A percentile compares a stretch with the other conserved stretches of the same genome.
These are phyloP conservation scores for Hyles vespertilio DNA, from an alignment of 1,140 invertebrate species.

Conservation along the genomic window DNA sequence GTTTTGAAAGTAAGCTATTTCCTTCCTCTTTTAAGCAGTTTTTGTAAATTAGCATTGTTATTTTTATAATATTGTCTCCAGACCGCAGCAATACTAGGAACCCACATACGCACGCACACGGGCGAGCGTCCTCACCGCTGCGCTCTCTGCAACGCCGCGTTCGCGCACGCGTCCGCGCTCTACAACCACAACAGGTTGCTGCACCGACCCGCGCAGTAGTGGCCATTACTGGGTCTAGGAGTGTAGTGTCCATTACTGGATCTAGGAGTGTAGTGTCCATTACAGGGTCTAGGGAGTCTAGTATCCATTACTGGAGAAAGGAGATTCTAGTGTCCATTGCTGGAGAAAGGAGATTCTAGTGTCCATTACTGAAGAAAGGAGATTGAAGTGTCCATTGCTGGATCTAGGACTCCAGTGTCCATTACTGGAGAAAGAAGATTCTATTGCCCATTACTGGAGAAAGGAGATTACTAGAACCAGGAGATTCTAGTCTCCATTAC, in stretches of 20 bases:
- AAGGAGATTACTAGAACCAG: too few species aligned
- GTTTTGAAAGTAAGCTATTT: too few species aligned
- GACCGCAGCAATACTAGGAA: constrained; percentile 33
- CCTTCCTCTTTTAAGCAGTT: too few species aligned
- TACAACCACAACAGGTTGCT: constrained; percentile 46
- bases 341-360: too few species aligned
- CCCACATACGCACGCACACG: constrained; percentile 23
- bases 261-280: background rate
- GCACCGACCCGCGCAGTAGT: constrained; percentile 16
- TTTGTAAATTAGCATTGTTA: too few species aligned
- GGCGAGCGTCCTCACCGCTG: constrained; percentile 37
- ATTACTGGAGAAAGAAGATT: too few species aligned
- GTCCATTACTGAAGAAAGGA: too few species aligned
- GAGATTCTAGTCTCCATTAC: too few species aligned
- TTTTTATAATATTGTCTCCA: constrained; percentile 12
- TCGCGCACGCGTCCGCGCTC: constrained; percentile 37
- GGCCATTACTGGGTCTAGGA: background rate
- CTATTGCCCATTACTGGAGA: too few species aligned
- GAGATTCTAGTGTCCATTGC: background rate
- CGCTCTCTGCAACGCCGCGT: constrained; percentile 31
- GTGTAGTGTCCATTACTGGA: too few species aligned
- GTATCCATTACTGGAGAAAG: too few species aligned
- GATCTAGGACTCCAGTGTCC: too few species aligned
- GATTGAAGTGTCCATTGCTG: background rate
- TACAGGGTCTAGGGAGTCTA: background rate